phyloP scores from a whole-genome alignment of 2,888 invertebrate genomes.

The Chloroclysta siterata region DNA sequence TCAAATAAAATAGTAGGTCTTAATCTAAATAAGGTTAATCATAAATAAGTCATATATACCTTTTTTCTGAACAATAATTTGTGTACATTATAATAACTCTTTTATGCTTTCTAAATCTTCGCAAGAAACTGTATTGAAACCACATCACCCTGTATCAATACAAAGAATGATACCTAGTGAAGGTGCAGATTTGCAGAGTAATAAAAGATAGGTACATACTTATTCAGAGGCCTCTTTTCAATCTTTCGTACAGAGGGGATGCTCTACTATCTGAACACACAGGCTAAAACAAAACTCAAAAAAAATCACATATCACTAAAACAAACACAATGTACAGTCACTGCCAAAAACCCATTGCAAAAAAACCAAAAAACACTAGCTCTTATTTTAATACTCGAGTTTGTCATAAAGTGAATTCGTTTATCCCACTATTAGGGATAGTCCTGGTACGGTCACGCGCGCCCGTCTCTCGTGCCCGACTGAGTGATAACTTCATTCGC shows the following conservation, averaged over 20 bases:
- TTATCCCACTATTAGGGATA: background rate
- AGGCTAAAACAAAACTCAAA: background rate
- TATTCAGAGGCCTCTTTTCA: background rate
- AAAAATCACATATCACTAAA: background rate
- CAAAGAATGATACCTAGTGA: background rate
- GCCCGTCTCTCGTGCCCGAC: slow-evolving; percentile 66
- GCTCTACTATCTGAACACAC: background rate
- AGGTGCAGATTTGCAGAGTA: background rate
- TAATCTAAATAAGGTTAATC: no score
- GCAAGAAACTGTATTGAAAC: background rate
- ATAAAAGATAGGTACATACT: background rate
- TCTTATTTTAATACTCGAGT: slow-evolving; percentile 6
- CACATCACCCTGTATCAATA: background rate
- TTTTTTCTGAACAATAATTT: no score
- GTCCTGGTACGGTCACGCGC: slow-evolving; percentile 52
- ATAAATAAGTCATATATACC: no score
- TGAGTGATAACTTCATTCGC: slow-evolving; percentile 51
- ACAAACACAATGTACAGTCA: slow-evolving; percentile 20
- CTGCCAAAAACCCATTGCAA: slow-evolving; percentile 24
- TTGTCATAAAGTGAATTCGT: background rate
- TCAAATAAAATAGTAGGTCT: no score
- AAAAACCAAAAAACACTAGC: background rate
- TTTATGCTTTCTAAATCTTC: no score
- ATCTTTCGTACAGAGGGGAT: no score
- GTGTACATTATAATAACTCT: no score